A percentile compares a stretch with the other conserved stretches of the same genome.
Evolutionary conservation across 2,797 vertebrate species (phyloP).

Genomic region (Crax fasciolata): DNA sequence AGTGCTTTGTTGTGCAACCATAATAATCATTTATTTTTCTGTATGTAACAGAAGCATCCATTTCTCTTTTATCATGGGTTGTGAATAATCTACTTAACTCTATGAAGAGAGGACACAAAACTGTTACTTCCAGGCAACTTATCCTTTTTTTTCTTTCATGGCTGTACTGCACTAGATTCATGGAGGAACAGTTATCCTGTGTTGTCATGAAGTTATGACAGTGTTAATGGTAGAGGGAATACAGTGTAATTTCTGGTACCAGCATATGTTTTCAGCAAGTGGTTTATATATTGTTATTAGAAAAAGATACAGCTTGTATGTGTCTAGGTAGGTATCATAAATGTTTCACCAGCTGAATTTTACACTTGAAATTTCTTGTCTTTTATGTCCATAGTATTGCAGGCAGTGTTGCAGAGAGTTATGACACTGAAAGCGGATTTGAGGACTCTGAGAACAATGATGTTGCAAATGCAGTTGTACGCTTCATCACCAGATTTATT

Average conservation of each 20-base stretch:
- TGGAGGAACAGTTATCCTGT: neutral
- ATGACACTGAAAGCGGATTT: constrained; percentile 97
- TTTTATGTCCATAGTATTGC: constrained; percentile 88
- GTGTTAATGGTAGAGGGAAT: neutral
- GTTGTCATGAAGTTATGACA: neutral
- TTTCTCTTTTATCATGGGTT: neutral
- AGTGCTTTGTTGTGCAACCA: neutral
- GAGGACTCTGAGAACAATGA: constrained; percentile 97
- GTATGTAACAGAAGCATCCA: neutral
- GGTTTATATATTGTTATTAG: neutral
- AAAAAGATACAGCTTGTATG: rapidly evolving
- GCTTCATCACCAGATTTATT: constrained; percentile 96
- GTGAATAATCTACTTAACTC: neutral
- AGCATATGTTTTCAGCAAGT: neutral
- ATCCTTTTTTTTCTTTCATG: neutral
- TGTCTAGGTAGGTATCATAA: neutral
- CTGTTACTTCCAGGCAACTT: neutral
- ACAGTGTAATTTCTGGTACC: neutral
- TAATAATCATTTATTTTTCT: neutral
- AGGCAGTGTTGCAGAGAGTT: constrained; percentile 98
- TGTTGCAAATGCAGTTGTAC: constrained; percentile 92
- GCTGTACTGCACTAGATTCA: neutral
- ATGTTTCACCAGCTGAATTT: neutral
- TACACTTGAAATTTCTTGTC: constrained; percentile 19
- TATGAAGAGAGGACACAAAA: neutral